Base-by-base conservation (phyloP, 2,113 vertebrate genomes). In the Isurus oxyrinchus region DNA sequence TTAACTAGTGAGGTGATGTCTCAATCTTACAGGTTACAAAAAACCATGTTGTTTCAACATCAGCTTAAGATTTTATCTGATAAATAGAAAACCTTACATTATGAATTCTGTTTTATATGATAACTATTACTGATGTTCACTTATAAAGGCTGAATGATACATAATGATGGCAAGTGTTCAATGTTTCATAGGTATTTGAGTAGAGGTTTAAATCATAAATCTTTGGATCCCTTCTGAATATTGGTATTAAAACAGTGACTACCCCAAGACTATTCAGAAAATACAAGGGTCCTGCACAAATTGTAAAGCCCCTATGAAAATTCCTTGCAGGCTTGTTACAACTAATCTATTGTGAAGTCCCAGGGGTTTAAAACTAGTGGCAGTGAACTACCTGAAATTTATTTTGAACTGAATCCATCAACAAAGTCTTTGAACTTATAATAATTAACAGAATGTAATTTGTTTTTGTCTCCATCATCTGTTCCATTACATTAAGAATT, bases 401-500 rank as follows among this genome's bases (percentile, higher is more conserved):
- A 87, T 87, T 49, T 53, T 87, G 19, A 87, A 44, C n/a, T 44
- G 93, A 95, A 95, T 66, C 44, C 4, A 95, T 0, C 23, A 55
- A 69, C 61, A 53, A 95, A 76, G 23, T 67, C 40, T 72, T 49
- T 72, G 14, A 95, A 95, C 23, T 23, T 66, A 40, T 63, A 94
- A 94, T 72, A 66, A 53, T 72, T 53, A 72, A 95, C 49, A 95
- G 44, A 95, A 95, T 44, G 66, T 53, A 53, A 49, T 53, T 69
- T 95, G 5, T 72, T 95, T 49, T 27, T 5, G 44, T 67, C 11
- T 44, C 21, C 61, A 3, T 69, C 44, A 72, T 10, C 44, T 67
- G 61, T 69, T 44, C 59, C 94, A 95, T 67, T 95, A 53, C 63
- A 69, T 31, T 69, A 95, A 95, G 94, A 72, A 95, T 53, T 31